Percentiles rank a stretch among this genome's conserved stretches.
Conservation (phyloP, 2,888 invertebrate species). For the Arge pagana region DNA sequence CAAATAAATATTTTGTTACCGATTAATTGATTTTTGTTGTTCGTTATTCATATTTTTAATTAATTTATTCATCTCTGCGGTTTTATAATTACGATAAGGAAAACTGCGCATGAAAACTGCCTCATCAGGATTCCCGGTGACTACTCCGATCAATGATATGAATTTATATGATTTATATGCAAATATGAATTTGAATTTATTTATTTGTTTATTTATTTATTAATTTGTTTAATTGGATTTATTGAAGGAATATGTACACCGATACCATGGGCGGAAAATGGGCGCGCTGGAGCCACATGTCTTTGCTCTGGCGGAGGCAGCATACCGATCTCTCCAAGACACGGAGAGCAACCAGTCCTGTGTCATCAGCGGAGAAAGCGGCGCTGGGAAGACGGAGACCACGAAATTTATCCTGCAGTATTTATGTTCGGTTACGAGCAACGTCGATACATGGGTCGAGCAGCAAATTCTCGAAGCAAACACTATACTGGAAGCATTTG, state of each 20-base stretch:
- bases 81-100: no score
- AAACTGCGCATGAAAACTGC: no score
- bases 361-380: conserved; percentile 91
- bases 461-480: conserved; percentile 94
- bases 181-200: no score
- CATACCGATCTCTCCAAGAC: conserved; percentile 76
- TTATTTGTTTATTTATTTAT: no score
- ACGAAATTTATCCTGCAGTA: conserved; percentile 92
- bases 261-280: conserved; percentile 82
- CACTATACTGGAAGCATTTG: conserved; percentile 90
- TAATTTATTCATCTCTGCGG: no score
- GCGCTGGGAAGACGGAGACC: conserved; percentile 92
- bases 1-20: no score
- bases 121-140: no score
- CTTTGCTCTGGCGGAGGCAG: conserved; percentile 88
- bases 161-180: no score
- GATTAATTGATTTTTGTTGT: no score
- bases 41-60: no score
- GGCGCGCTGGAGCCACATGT: conserved; percentile 85
- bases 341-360: conserved; percentile 73
- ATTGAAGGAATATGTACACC: conserved; percentile 83
- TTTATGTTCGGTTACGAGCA: conserved; percentile 84
- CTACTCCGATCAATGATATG: no score
- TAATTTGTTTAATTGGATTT: no score
- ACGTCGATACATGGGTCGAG: conserved; percentile 90